Percentiles rank a stretch among this genome's conserved stretches.
phyloP scores from a whole-genome alignment of 2,113 vertebrate species.

The Falco punctatus region DNA sequence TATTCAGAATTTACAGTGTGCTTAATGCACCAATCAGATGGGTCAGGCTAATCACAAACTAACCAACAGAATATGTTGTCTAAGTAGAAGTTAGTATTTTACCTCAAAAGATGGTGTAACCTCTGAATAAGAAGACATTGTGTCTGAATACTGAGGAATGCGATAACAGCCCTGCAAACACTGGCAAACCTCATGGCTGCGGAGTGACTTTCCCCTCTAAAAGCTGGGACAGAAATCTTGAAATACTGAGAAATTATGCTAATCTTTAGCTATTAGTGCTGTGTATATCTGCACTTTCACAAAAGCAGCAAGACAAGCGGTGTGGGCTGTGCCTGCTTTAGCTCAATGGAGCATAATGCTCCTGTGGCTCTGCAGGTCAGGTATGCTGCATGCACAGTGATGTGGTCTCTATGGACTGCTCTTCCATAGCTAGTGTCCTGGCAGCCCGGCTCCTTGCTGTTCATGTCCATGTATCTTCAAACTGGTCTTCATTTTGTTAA shows the following conservation, averaged over 20 bases:
- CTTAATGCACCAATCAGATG: not conserved
- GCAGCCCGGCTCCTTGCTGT: not conserved
- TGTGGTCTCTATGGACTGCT: not conserved
- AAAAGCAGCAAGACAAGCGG: not conserved
- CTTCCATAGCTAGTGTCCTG: accelerated
- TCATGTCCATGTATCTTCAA: constrained; percentile 1
- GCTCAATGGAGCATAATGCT: accelerated
- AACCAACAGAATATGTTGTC: not conserved
- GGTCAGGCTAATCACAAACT: not conserved
- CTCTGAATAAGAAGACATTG: not conserved
- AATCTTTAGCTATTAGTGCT: not conserved
- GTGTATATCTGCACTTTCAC: not conserved
- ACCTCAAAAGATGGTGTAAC: not conserved
- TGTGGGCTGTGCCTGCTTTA: not conserved
- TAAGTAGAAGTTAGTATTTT: not conserved
- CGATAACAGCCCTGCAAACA: not conserved
- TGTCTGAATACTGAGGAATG: not conserved
- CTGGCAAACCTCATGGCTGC: not conserved
- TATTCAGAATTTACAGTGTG: not conserved
- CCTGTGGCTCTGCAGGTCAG: not conserved
- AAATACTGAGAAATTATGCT: not conserved
- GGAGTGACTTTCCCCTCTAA: not conserved
- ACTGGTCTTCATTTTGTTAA: constrained; percentile 6
- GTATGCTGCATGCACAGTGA: not conserved
- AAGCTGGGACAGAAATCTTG: not conserved